A percentile compares a stretch with the other conserved stretches of the same genome.
Conservation (phyloP, 2,797 vertebrate species). For the Glossophaga mutica region DNA sequence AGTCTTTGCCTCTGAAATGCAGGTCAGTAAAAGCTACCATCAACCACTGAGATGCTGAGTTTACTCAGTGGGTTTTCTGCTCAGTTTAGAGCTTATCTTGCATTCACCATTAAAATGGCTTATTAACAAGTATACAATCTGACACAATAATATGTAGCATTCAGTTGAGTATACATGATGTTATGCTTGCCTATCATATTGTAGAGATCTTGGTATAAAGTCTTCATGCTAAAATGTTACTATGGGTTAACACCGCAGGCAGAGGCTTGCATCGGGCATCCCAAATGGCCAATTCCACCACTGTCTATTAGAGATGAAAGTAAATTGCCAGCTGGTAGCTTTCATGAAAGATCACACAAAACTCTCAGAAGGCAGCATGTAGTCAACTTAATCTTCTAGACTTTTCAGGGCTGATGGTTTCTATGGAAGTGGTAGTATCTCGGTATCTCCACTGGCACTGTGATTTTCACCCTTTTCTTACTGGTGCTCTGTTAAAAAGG, state of each 20-base stretch:
- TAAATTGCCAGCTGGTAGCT: conserved; percentile 58
- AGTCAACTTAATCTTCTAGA: conserved; percentile 58
- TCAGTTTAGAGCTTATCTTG: conserved; percentile 65
- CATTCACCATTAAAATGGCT: conserved; percentile 76
- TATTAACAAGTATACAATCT: conserved; percentile 74
- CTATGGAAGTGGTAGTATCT: conserved; percentile 63
- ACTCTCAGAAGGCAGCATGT: conserved; percentile 67
- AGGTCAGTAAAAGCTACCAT: conserved; percentile 73
- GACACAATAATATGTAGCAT: conserved; percentile 73
- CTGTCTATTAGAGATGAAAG: conserved; percentile 66
- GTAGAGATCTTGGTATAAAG: conserved; percentile 77
- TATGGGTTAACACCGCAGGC: conserved; percentile 72
- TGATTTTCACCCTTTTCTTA: conserved; percentile 67
- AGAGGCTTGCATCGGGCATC: conserved; percentile 53
- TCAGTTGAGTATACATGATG: conserved; percentile 72
- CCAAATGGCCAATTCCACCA: conserved; percentile 62
- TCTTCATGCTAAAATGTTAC: conserved; percentile 80
- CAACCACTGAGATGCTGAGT: conserved; percentile 64
- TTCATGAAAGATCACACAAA: conserved; percentile 67
- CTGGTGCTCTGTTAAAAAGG: conserved; percentile 59
- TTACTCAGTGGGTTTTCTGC: conserved; percentile 62
- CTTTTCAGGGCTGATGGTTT: conserved; percentile 69
- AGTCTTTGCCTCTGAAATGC: conserved; percentile 76
- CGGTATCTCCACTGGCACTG: conserved; percentile 57
- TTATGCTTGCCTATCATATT: conserved; percentile 76